Conservation (phyloP, 2,888 invertebrate species). For the Ceratothoa steindachneri region DNA sequence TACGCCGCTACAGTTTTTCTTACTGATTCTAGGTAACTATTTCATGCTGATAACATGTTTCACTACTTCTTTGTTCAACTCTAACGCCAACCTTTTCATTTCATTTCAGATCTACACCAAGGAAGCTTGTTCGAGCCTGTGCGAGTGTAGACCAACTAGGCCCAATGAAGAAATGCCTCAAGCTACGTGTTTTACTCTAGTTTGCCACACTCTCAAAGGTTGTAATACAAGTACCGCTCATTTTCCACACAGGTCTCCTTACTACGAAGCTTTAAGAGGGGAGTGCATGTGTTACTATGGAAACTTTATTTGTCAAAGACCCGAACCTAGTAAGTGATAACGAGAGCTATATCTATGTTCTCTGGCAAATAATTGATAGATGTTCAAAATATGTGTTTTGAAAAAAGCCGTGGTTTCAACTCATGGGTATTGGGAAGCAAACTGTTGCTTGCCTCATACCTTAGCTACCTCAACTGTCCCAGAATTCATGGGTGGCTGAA, state of each 20-base stretch:
- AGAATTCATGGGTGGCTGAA: too few species aligned
- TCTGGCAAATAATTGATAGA: background rate
- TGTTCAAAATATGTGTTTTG: too few species aligned
- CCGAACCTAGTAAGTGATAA: constrained; percentile 62
- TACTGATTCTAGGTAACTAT: too few species aligned
- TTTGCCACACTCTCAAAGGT: constrained; percentile 58
- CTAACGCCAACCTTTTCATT: too few species aligned
- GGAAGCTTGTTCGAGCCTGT: constrained; percentile 33
- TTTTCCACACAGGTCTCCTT: constrained; percentile 84
- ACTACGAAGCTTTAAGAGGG: constrained; percentile 82
- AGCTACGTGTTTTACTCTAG: constrained; percentile 50
- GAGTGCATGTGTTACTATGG: constrained; percentile 87
- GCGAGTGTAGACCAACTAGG: constrained; percentile 9
- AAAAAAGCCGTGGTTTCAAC: too few species aligned
- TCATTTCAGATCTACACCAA: constrained; percentile 21
- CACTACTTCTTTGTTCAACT: too few species aligned
- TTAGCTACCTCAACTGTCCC: too few species aligned
- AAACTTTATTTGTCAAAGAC: constrained; percentile 86
- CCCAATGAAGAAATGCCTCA: background rate
- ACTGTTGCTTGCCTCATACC: too few species aligned
- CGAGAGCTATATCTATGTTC: background rate
- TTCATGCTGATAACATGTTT: too few species aligned
- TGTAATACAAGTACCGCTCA: constrained; percentile 83
- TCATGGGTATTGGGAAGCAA: too few species aligned
- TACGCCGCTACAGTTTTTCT: too few species aligned